Base-by-base conservation (phyloP, 2,888 invertebrate species). In the Xanthorhoe spadicearia region DNA sequence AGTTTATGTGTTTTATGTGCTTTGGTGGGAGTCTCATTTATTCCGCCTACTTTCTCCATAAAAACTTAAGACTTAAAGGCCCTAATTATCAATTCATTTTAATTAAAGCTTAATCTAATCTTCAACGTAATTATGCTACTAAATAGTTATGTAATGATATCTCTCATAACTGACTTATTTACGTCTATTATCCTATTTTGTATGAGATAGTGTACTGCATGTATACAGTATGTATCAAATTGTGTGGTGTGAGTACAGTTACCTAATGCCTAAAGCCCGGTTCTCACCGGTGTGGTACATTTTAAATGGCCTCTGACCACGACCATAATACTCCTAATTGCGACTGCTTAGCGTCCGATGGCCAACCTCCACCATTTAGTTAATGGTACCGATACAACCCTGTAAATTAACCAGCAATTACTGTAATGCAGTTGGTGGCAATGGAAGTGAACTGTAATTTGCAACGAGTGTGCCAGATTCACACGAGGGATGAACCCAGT, bases 381-480 rank as follows among this genome's bases (percentile, higher is more conserved):
- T 61, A 59, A 69, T 61, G 13, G 59, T 56, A 55, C 38, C 62
- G 55, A 64, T 66, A 69, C 67, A 38, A 56, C 3, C 60, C 51
- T 60, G 64, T 55, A 52, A 64, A 68, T 59, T 66, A 68, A 66
- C 61, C 67, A 68, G 73, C 72, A 76, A 63, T 52, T 52, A 57
- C 38, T 32, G 53, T 61, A 51, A 64, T 55, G 61, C 59, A 60
- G 18, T 61, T 58, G 23, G 19, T n/a, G 61, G 23, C 23, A 23
- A 23, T 23, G 23, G n/a, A 3, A 4, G 48, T 49, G n/a, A 54
- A 55, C 32, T 43, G 43, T 48, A 32, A 61, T 61, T 61, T 46
- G 61, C 51, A 59, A 38, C 17, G 38, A 43, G 38, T 13, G 13
- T 43, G 38, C 32, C 32, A 32, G 32, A 32, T 32, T 7, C 3